Percentiles rank a stretch among this genome's conserved stretches.
Conservation (phyloP, 1,140 invertebrate genomes). For the Teleogryllus occipitalis region DNA sequence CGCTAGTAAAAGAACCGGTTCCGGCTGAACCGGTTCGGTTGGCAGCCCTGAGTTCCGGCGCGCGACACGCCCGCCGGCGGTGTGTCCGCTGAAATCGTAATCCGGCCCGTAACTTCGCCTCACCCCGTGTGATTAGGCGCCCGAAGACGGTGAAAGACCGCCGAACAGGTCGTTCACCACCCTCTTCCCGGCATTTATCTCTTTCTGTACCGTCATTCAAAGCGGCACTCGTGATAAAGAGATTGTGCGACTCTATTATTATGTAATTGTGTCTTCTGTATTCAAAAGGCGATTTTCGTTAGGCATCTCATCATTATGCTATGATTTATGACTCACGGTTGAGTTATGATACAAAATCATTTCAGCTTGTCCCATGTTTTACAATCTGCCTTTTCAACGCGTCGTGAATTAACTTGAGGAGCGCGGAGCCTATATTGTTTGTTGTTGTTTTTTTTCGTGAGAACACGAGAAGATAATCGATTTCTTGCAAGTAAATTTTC, state of each 20-base stretch:
- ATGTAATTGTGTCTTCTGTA: conserved; percentile 5
- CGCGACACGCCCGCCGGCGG: neutral
- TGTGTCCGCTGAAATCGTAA: neutral
- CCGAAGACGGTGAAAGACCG: neutral
- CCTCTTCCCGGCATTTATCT: neutral
- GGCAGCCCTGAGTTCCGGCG: too few relatives aligned
- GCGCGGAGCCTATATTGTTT: neutral
- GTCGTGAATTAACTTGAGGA: neutral
- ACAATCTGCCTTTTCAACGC: neutral
- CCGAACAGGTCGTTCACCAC: neutral
- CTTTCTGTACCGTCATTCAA: neutral
- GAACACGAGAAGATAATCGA: neutral
- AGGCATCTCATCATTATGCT: neutral
- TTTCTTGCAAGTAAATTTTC: conserved; percentile 1
- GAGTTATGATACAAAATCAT: conserved; percentile 5
- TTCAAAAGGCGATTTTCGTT: neutral
- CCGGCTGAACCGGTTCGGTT: too few relatives aligned
- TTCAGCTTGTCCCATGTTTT: neutral
- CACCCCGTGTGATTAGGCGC: neutral
- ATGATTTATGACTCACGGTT: neutral
- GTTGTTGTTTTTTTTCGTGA: neutral
- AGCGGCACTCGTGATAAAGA: neutral
- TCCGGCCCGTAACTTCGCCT: neutral
- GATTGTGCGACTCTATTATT: neutral
- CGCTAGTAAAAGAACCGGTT: too few relatives aligned